Conservation (phyloP, 2,797 vertebrate species). For the Poliocrania exsul region DNA sequence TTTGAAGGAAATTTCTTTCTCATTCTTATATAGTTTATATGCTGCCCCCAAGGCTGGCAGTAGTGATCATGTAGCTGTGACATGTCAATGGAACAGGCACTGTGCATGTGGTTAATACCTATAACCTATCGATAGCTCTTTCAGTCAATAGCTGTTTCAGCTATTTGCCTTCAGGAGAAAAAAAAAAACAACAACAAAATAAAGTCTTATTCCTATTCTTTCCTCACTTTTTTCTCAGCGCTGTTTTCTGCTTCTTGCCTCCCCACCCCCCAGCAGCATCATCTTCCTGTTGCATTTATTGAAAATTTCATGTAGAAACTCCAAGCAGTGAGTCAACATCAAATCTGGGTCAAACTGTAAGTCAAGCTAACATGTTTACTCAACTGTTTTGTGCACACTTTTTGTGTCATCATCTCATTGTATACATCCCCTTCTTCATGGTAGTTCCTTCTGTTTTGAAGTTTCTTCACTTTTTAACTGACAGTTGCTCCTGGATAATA, state of each 20-base stretch:
- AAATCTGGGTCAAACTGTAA: not conserved
- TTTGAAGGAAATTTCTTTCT: not conserved
- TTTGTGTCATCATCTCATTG: not conserved
- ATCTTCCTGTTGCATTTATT: not conserved
- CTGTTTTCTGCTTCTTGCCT: not conserved
- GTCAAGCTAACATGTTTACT: not conserved
- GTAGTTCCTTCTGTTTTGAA: not conserved
- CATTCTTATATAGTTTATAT: not conserved
- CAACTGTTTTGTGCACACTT: not conserved
- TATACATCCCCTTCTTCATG: not conserved
- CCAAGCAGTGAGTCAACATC: not conserved
- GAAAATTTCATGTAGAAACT: not conserved
- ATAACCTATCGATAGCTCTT: not conserved
- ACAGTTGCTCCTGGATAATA: not conserved
- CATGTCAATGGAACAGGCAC: not conserved
- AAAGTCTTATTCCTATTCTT: not conserved
- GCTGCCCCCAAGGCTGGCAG: not conserved
- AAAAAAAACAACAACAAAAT: not conserved
- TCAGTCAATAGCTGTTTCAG: not conserved
- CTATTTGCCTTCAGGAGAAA: not conserved
- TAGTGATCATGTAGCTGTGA: not conserved
- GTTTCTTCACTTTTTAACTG: not conserved
- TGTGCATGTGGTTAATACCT: not conserved
- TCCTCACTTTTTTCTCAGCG: not conserved
- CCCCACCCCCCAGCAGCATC: not conserved